These are phyloP conservation scores for Mylabris sibirica DNA, from an alignment of 2,888 invertebrate genomes.

Conservation along the genomic window DNA sequence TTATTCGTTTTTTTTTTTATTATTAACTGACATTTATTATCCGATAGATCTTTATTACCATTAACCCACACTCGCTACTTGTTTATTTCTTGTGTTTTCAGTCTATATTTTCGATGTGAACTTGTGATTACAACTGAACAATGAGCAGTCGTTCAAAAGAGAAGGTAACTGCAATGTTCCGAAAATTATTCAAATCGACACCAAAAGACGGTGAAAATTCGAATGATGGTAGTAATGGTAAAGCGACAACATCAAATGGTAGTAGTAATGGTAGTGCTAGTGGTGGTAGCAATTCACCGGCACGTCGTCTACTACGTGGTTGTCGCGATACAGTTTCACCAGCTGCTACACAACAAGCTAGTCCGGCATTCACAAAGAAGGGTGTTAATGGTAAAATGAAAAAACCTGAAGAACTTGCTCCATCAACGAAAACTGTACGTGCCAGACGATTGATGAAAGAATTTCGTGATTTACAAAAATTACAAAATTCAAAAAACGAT, in stretches of 20 bases:
- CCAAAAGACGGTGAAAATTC: conserved; percentile 70
- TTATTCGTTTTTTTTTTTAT: background rate
- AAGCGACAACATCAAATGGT: conserved; percentile 59
- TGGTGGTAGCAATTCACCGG: conserved; percentile 59
- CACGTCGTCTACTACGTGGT: conserved; percentile 55
- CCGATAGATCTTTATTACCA: background rate
- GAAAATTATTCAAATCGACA: conserved; percentile 78
- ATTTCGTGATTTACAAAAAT: conserved; percentile 78
- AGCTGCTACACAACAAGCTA: conserved; percentile 51
- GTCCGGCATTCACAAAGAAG: conserved; percentile 55
- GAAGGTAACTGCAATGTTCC: conserved; percentile 81
- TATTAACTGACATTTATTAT: background rate
- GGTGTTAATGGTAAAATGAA: conserved; percentile 32
- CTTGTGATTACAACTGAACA: conserved; percentile 35
- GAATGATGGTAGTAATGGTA: conserved; percentile 48
- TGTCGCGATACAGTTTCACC: conserved; percentile 59
- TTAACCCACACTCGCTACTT: background rate
- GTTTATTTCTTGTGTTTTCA: background rate
- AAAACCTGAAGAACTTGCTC: conserved; percentile 54
- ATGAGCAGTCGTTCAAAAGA: conserved; percentile 84
- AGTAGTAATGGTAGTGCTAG: conserved; percentile 37
- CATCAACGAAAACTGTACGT: conserved; percentile 71
- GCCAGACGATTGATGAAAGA: conserved; percentile 87
- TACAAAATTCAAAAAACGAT: conserved; percentile 73
- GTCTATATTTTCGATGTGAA: background rate